Conservation (phyloP, 2,888 invertebrate genomes). For the Conchocele bisecta region DNA sequence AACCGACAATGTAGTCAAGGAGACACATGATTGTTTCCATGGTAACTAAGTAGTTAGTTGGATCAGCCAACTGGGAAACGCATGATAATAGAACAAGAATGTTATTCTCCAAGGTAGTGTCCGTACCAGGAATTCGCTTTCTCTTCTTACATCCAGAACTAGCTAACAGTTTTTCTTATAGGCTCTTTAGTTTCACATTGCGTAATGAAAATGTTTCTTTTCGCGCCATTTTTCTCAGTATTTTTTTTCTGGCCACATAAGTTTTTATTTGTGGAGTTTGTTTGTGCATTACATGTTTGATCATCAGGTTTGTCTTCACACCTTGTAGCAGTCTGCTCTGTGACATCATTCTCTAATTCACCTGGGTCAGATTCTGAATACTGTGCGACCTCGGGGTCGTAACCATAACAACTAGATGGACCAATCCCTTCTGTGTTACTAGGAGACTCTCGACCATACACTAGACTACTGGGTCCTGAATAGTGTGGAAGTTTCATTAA, state of each 20-base stretch:
- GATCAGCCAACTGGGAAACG: constrained; percentile 74
- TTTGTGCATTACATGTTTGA: too few relatives aligned
- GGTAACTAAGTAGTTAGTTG: constrained; percentile 62
- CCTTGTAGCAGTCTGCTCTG: background rate
- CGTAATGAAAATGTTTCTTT: too few relatives aligned
- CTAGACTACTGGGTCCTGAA: too few relatives aligned
- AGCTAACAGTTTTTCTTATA: background rate
- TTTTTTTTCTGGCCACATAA: too few relatives aligned
- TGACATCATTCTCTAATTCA: background rate
- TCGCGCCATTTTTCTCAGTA: too few relatives aligned
- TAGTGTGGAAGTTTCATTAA: too few relatives aligned
- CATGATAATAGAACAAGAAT: constrained; percentile 74
- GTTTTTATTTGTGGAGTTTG: too few relatives aligned
- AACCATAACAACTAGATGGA: too few relatives aligned
- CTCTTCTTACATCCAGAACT: background rate
- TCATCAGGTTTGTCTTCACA: background rate
- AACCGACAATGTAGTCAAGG: constrained; percentile 67
- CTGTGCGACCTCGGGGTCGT: too few relatives aligned
- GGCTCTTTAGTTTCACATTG: background rate
- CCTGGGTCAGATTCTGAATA: too few relatives aligned
- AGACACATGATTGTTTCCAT: constrained; percentile 64
- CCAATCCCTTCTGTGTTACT: too few relatives aligned
- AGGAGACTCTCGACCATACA: too few relatives aligned
- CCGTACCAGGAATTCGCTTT: constrained; percentile 14
- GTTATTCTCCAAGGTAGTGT: constrained; percentile 59